Evolutionary conservation across 2,113 vertebrate genomes (phyloP).

Genomic region (Aldabrachelys gigantea): DNA sequence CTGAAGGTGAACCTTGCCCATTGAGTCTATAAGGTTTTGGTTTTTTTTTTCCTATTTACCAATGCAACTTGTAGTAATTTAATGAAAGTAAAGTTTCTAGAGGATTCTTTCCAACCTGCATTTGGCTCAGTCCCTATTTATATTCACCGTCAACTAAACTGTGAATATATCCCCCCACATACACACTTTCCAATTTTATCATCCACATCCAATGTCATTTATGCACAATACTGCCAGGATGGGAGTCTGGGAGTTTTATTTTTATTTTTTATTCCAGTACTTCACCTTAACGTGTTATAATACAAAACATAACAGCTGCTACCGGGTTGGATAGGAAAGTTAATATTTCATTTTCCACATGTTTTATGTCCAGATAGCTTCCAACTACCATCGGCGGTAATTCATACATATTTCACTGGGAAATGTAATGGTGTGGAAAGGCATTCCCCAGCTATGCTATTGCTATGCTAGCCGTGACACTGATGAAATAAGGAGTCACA

Average conservation of each 20-base stretch:
- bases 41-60: not conserved
- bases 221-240: not conserved
- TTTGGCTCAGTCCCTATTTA: slow-evolving; percentile 73
- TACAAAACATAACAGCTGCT: slow-evolving; percentile 48
- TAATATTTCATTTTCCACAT: slow-evolving; percentile 73
- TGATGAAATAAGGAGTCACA: slow-evolving; percentile 23
- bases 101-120: slow-evolving; percentile 66
- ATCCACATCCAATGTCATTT: slow-evolving; percentile 33
- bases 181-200: slow-evolving; percentile 60
- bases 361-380: slow-evolving; percentile 61
- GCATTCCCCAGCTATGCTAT: slow-evolving; percentile 29
- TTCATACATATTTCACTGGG: slow-evolving; percentile 62
- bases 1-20: not conserved
- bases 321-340: slow-evolving; percentile 48
- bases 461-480: slow-evolving; percentile 12
- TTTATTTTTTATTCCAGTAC: slow-evolving; percentile 16
- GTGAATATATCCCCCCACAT: slow-evolving; percentile 29
- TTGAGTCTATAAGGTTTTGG: not conserved
- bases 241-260: not conserved
- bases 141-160: slow-evolving; percentile 71
- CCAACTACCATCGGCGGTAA: slow-evolving; percentile 64
- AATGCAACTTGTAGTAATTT: slow-evolving; percentile 50
- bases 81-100: slow-evolving; percentile 54
- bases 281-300: slow-evolving; percentile 54
- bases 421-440: slow-evolving; percentile 75